Conservation (phyloP, 53 echinoderm and acorn worm genomes). For the Crossaster papposus region DNA sequence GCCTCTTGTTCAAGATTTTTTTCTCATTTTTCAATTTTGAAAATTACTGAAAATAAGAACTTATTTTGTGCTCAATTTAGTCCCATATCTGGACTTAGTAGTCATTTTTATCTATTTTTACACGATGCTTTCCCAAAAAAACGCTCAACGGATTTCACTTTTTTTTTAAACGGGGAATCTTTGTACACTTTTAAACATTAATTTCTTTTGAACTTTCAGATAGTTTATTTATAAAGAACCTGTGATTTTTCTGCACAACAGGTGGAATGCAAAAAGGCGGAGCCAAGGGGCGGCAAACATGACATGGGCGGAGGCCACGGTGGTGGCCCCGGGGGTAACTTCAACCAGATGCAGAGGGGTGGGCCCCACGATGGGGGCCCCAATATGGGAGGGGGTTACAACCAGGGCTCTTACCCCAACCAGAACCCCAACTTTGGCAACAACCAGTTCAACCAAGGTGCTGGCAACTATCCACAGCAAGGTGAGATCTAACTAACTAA, state of each 20-base stretch:
- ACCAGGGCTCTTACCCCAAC: constrained; percentile 64
- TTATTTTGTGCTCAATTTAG: too few species aligned
- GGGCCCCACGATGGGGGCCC: constrained; percentile 30
- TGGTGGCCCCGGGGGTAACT: constrained; percentile 35
- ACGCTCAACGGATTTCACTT: too few species aligned
- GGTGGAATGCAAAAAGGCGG: constrained; percentile 73
- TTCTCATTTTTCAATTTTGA: too few species aligned
- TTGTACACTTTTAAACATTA: neutral
- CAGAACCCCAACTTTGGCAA: constrained; percentile 44
- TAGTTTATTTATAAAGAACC: neutral
- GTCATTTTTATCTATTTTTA: too few species aligned
- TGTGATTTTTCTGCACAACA: neutral
- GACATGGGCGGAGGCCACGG: constrained; percentile 48
- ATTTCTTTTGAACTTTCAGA: neutral
- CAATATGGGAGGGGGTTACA: constrained; percentile 44
- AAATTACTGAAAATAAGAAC: too few species aligned
- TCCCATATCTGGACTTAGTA: too few species aligned
- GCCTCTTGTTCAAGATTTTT: too few species aligned
- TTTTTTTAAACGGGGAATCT: too few species aligned
- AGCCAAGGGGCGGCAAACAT: constrained; percentile 56
- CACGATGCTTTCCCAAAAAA: too few species aligned
- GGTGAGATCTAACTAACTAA: neutral
- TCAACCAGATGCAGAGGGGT: constrained; percentile 55
- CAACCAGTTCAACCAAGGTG: constrained; percentile 52
- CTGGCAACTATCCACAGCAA: constrained; percentile 25